Evolutionary conservation across 1,140 invertebrate species (phyloP), one percentile per base, ranked within the genome.

Genomic region (Chrysomallon squamiferum): DNA sequence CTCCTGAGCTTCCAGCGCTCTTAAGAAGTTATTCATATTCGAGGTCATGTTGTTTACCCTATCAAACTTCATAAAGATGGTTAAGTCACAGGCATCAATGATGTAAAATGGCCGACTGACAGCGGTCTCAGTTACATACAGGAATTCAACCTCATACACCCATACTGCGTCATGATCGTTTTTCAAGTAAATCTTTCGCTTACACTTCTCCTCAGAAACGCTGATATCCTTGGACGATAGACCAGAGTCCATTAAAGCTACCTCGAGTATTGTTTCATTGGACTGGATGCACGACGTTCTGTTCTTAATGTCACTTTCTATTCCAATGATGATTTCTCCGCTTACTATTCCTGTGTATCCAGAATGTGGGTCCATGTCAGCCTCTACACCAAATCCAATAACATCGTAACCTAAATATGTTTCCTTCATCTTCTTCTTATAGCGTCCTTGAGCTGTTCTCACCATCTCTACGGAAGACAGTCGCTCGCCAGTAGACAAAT

Each of bases 71-170:
- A 30, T 9, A 20, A 63, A 4, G 1, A 63, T 49, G 15, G 27
- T 41, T 0, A 54, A 49, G 3, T 54, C 49, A 22, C 61, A 63
- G 32, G 61, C 61, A 27, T 63, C 61, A 6, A 63, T 13, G 47
- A 54, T 25, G 45, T 54, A 56, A 54, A 52, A 63, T 9, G 61
- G 61, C 2, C 61, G 27, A 11, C 33, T 54, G n/a, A 49, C 43
- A 6, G 11, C 54, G 61, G 47, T 27, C 6, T 25, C 33, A 1
- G 29, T 32, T 11, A 38, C 41, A 7, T 54, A 9, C 27, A 63
- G 38, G 61, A 63, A 63, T 11, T 56, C 33, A 11, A 63, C 22
- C 29, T 63, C 27, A 20, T 63, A 63, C 43, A 54, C 22, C 20
- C 49, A n/a, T 18, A 30, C 38, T 33, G 61, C 61, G 18, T 29